Evolutionary conservation across 2,113 vertebrate species (phyloP).

Genomic region (Pseudorasbora parva): DNA sequence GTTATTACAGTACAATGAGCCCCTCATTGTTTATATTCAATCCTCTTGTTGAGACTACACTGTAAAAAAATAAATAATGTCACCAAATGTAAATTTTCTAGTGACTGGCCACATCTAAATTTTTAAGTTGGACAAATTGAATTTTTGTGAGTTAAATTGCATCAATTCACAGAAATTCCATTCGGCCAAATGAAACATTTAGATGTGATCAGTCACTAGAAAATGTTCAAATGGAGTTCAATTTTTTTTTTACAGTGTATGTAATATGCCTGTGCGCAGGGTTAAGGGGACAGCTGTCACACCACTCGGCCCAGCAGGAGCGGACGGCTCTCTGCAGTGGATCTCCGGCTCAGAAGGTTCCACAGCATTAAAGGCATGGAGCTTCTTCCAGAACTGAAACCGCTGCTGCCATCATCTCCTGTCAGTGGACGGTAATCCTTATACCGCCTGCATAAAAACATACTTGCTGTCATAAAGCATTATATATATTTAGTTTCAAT

Average conservation of each 20-base stretch:
- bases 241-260: too few relatives aligned
- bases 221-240: too few relatives aligned
- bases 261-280: constrained; percentile 1
- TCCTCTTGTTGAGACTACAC: not conserved
- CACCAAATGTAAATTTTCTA: too few relatives aligned
- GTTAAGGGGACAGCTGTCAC: constrained; percentile 58
- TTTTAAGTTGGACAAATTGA: too few relatives aligned
- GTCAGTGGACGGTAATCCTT: constrained; percentile 75
- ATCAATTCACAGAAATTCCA: too few relatives aligned
- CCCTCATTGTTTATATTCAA: not conserved
- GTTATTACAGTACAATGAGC: constrained; percentile 14
- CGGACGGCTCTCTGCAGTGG: constrained; percentile 82
- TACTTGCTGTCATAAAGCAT: not conserved
- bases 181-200: too few relatives aligned
- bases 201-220: too few relatives aligned
- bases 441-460: constrained; percentile 68
- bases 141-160: too few relatives aligned
- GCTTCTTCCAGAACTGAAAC: constrained; percentile 62
- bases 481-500: not conserved
- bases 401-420: constrained; percentile 47
- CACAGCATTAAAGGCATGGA: constrained; percentile 80
- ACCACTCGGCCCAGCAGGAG: constrained; percentile 83
- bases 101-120: too few relatives aligned
- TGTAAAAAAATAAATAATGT: too few relatives aligned
- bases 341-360: constrained; percentile 75